Evolutionary conservation across 2,888 invertebrate species (phyloP), one percentile per base, ranked within the genome.

Genomic region (Apeira syringaria): DNA sequence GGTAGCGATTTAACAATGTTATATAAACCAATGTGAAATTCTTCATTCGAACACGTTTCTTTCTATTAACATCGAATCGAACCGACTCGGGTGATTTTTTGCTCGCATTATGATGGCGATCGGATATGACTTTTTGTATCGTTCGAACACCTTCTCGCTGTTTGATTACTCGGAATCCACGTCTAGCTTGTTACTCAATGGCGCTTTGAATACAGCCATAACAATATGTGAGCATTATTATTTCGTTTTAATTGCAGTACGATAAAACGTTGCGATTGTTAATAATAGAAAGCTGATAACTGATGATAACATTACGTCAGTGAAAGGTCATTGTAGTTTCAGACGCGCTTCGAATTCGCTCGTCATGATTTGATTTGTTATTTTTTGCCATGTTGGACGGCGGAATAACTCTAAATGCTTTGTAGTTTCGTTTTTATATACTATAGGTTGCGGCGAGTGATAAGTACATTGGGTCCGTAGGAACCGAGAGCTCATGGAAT

Each of bases 1-100:
- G 73, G 80, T 75, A 68, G 64, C 67, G 57, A 67, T 70, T 74
- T 61, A 71, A 70, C 70, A 58, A 58, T 69, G 61, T 73, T 74
- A 71, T 66, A 73, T 75, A 74, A 73, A 69, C 53, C 61, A 48
- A 61, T 61, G 60, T 60, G 61, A 64, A 40, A 61, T 67, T 66
- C 53, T 67, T 59, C 43, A 47, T 53, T 53, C 52, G 56, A 35
- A 44, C 41, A 37, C 55, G 52, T 61, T 63, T 57, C 60, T 58
- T 64, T 59, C 53, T 45, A 53, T 57, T 51, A 50, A 29, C 37
- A 29, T 34, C 30, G 25, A 34, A 22, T 24, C 40, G 25, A 34
- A 22, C 27, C 40, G 27, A 36, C 17, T 20, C 7, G 17, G 8
- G 7, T 6, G 20, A 1, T 39, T 40, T 43, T 37, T 46, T 46